A percentile compares a stretch with the other conserved stretches of the same genome.
phyloP scores from a whole-genome alignment of 2,888 invertebrate genomes.

The Trichopoda pennipes region DNA sequence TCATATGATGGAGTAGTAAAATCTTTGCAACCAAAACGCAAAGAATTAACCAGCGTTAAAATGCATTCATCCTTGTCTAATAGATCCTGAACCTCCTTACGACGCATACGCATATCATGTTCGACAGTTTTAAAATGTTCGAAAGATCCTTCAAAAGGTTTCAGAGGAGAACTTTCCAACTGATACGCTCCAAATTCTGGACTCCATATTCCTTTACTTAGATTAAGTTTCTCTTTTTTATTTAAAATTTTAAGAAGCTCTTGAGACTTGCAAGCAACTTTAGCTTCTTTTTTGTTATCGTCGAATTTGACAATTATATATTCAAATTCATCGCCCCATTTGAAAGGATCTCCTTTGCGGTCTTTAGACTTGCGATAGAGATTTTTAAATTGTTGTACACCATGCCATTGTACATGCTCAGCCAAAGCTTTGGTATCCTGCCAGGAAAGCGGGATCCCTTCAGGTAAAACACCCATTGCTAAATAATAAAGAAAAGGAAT shows the following conservation, averaged over 20 bases:
- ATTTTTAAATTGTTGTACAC: conserved; percentile 97
- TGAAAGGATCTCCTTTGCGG: conserved; percentile 94
- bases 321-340: conserved; percentile 99
- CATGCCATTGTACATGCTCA: conserved; percentile 96
- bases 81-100: conserved; percentile 91
- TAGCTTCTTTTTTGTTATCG: conserved; percentile 90
- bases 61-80: conserved; percentile 90
- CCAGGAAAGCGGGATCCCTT: conserved; percentile 97
- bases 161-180: conserved; percentile 99
- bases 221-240: conserved; percentile 92
- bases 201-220: conserved; percentile 87
- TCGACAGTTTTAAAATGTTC: conserved; percentile 99
- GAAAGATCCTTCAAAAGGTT: conserved; percentile 95
- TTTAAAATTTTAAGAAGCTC: conserved; percentile 90
- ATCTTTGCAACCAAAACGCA: conserved; percentile 92
- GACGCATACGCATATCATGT: conserved; percentile 93
- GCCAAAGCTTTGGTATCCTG: conserved; percentile 95
- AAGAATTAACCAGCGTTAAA: conserved; percentile 96
- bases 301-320: conserved; percentile 98
- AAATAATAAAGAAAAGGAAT: not conserved
- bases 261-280: conserved; percentile 91
- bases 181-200: conserved; percentile 99
- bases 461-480: conserved; percentile 95
- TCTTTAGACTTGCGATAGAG: conserved; percentile 93
- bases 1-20: conserved; percentile 90